These are phyloP conservation scores for Aleadryas rufinucha DNA, from an alignment of 2,113 vertebrate genomes.

Conservation along the genomic window DNA sequence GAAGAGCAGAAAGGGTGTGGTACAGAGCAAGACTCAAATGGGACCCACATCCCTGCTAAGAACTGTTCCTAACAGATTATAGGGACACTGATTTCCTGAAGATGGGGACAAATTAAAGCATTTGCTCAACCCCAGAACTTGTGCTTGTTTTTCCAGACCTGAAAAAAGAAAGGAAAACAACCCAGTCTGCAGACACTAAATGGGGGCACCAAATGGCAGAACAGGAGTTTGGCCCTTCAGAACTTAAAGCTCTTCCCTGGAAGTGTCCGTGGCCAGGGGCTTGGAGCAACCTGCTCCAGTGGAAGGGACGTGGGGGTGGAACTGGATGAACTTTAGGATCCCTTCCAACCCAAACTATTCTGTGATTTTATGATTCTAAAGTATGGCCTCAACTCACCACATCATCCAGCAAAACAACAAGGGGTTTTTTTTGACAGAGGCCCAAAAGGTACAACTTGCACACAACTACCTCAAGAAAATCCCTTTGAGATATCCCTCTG, in stretches of 20 bases:
- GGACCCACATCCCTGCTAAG: neutral
- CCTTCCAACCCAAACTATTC: neutral
- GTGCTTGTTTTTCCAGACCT: neutral
- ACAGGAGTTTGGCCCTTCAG: neutral
- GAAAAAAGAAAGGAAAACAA: neutral
- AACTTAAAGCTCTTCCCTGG: neutral
- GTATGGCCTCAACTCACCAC: neutral
- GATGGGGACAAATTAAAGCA: neutral
- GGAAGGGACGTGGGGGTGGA: neutral
- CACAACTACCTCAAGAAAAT: neutral
- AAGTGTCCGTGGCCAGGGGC: neutral
- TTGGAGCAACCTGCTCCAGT: neutral
- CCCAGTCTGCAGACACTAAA: neutral
- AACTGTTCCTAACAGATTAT: rapidly evolving
- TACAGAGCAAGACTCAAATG: neutral
- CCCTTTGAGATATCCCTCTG: neutral
- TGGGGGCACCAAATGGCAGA: neutral
- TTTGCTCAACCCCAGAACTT: neutral
- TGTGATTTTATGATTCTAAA: neutral
- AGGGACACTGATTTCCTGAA: neutral
- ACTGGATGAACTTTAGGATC: neutral
- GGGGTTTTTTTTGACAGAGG: neutral
- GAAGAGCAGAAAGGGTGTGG: neutral
- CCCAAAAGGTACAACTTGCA: neutral
- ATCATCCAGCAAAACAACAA: neutral